A percentile compares a stretch with the other conserved stretches of the same genome.
Evolutionary conservation across 2,888 invertebrate species (phyloP).

Genomic region (Arenicola marina): DNA sequence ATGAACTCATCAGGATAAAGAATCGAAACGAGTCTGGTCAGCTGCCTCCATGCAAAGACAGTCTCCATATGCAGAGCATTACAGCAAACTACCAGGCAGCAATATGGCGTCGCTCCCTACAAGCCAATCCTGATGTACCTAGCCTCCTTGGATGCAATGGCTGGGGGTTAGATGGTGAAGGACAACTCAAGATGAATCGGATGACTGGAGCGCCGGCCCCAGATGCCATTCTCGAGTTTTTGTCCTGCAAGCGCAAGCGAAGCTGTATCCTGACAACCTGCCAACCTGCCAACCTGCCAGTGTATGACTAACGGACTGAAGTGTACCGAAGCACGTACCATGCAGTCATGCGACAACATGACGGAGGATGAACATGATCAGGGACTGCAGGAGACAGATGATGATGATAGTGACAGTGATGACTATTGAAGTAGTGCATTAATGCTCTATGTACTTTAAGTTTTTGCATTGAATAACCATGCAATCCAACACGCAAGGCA

Average conservation of each 20-base stretch:
- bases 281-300: constrained; percentile 6
- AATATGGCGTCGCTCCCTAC: constrained; percentile 21
- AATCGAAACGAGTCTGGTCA: constrained; percentile 18
- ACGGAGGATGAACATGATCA: no score
- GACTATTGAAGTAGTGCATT: no score
- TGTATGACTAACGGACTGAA: constrained; percentile 17
- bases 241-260: constrained; percentile 18
- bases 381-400: no score
- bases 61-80: constrained; percentile 6
- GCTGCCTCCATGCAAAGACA: constrained; percentile 23
- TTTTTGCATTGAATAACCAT: no score
- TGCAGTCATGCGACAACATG: constrained; percentile 6
- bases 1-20: constrained; percentile 22
- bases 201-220: constrained; percentile 10
- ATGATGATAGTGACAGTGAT: no score
- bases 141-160: constrained; percentile 7
- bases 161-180: neutral
- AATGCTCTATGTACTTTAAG: no score
- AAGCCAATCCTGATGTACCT: constrained; percentile 17
- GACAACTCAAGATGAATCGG: neutral
- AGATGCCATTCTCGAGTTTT: constrained; percentile 14
- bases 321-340: constrained; percentile 12
- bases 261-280: no score
- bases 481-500: no score
- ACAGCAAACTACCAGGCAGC: constrained; percentile 27